phyloP scores from a whole-genome alignment of 2,888 invertebrate species.

The Chouioia cunea region DNA sequence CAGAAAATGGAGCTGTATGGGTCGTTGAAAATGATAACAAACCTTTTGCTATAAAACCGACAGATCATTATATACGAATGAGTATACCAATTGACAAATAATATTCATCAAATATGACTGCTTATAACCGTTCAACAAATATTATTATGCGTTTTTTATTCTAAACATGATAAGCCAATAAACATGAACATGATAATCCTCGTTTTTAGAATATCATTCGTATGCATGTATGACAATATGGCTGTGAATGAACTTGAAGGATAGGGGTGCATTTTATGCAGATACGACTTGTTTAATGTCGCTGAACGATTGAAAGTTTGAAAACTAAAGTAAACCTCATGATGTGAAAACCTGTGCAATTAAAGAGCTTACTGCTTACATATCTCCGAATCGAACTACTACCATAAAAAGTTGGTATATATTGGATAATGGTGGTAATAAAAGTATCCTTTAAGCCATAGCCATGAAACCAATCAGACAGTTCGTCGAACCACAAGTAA shows the following conservation, averaged over 20 bases:
- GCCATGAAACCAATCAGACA: no score
- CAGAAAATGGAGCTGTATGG: conserved; percentile 51
- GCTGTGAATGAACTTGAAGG: conserved; percentile 58
- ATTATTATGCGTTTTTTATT: neutral
- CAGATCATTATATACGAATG: conserved; percentile 33
- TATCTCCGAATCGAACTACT: conserved; percentile 68
- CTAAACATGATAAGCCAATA: neutral
- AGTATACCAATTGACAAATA: conserved; percentile 19
- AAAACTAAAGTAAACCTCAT: conserved; percentile 52
- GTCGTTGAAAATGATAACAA: conserved; percentile 49
- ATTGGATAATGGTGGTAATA: conserved; percentile 63
- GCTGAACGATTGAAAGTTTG: conserved; percentile 58
- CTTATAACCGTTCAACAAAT: neutral
- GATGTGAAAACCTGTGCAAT: conserved; percentile 69
- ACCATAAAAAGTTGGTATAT: conserved; percentile 63
- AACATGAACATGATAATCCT: no score
- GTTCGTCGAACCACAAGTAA: no score
- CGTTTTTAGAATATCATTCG: neutral
- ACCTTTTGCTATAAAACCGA: conserved; percentile 35
- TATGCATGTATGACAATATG: neutral
- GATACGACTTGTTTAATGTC: conserved; percentile 68
- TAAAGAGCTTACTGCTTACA: conserved; percentile 68
- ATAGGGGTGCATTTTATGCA: conserved; percentile 69
- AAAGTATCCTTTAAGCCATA: conserved; percentile 53
- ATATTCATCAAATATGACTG: neutral